These are phyloP conservation scores for Rhabdomys dilectus DNA, from an alignment of 2,113 vertebrate species.

Conservation along the genomic window DNA sequence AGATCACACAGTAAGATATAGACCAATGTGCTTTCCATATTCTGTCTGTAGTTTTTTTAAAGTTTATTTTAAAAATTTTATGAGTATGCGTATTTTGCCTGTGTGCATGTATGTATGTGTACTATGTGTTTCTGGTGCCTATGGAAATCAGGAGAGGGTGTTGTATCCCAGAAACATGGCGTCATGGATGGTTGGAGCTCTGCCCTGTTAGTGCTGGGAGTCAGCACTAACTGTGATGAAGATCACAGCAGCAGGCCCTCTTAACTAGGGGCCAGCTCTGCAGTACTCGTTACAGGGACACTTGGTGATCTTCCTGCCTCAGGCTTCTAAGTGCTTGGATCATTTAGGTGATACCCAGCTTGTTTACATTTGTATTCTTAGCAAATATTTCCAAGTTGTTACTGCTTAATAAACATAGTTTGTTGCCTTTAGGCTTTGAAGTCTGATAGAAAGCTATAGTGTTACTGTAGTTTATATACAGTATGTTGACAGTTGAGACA, in stretches of 20 bases:
- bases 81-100: not conserved
- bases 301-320: not conserved
- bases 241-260: not conserved
- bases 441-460: not conserved
- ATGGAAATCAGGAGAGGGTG: not conserved
- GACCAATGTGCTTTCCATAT: not conserved
- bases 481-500: not conserved
- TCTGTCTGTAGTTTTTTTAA: not conserved
- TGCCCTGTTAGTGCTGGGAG: not conserved
- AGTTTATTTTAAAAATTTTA: not conserved
- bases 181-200: not conserved
- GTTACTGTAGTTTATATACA: not conserved
- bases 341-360: not conserved
- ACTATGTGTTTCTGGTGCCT: not conserved
- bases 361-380: not conserved
- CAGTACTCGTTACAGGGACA: not conserved
- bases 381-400: not conserved
- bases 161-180: not conserved
- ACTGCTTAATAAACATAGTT: not conserved
- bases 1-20: constrained; percentile 21
- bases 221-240: not conserved
- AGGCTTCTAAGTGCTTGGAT: not conserved
- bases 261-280: too few species aligned
- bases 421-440: not conserved
- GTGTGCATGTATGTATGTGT: not conserved